Conservation (phyloP, 2,113 vertebrate genomes). For the Petroica traversi region DNA sequence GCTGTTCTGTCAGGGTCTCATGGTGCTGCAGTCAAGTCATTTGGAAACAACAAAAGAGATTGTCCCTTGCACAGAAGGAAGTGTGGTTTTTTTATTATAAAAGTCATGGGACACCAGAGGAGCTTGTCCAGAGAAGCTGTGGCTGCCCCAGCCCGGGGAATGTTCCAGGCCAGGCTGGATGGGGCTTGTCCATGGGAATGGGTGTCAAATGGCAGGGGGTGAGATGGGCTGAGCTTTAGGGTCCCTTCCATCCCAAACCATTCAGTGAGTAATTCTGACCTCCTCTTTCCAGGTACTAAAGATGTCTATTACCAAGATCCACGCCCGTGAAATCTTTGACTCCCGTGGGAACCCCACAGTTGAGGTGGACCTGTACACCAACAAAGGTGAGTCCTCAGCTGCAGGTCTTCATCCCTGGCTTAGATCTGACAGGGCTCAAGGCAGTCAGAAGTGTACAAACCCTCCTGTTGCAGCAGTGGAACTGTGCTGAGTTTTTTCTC, state of each 20-base stretch:
- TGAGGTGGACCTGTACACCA: constrained; percentile 91
- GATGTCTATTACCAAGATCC: constrained; percentile 92
- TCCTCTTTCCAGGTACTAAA: constrained; percentile 69
- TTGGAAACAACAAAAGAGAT: not conserved
- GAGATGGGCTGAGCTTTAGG: not conserved
- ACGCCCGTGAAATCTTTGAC: constrained; percentile 94
- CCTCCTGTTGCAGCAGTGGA: not conserved
- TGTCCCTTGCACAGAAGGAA: not conserved
- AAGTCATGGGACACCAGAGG: not conserved
- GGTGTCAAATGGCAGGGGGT: fast-evolving
- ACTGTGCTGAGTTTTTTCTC: not conserved
- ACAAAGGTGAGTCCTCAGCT: constrained; percentile 80
- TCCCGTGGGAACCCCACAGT: constrained; percentile 99
- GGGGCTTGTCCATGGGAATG: not conserved
- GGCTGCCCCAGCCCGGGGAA: not conserved
- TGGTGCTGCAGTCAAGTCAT: not conserved
- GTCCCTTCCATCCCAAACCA: not conserved
- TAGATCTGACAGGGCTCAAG: not conserved
- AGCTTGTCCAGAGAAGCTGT: not conserved
- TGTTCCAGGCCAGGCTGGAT: not conserved
- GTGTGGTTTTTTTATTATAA: not conserved
- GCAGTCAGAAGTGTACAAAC: not conserved
- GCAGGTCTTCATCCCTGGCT: not conserved
- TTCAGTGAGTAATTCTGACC: not conserved
- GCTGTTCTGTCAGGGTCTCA: not conserved